These are phyloP conservation scores for Euzophera pinguis DNA, from an alignment of 2,888 invertebrate species.

Conservation along the genomic window DNA sequence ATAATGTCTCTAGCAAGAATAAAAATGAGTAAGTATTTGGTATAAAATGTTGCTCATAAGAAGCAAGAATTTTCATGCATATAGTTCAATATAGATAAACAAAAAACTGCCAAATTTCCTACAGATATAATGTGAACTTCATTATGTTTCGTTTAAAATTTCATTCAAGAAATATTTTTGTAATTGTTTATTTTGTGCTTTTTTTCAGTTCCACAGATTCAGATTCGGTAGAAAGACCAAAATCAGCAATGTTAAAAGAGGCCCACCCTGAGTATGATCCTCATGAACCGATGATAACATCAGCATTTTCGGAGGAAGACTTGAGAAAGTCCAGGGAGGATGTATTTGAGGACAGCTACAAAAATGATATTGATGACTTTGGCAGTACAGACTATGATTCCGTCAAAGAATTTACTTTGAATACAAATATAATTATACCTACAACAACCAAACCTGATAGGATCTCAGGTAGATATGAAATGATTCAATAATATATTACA, in stretches of 20 bases:
- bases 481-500: not conserved
- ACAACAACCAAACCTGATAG: conserved; percentile 48
- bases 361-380: conserved; percentile 50
- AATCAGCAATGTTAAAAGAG: conserved; percentile 70
- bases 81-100: too few species aligned
- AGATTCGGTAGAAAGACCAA: conserved; percentile 68
- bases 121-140: too few species aligned
- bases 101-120: too few species aligned
- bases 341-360: conserved; percentile 58
- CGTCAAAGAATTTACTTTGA: conserved; percentile 50
- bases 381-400: conserved; percentile 49
- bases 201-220: conserved; percentile 69
- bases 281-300: conserved; percentile 74
- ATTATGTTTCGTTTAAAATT: too few species aligned
- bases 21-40: conserved; percentile 61
- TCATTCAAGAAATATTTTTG: too few species aligned
- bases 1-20: conserved; percentile 46
- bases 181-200: conserved; percentile 16
- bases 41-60: not conserved
- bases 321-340: conserved; percentile 66
- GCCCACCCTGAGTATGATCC: conserved; percentile 71
- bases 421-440: conserved; percentile 43
- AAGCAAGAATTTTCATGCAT: too few species aligned
- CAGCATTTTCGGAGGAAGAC: conserved; percentile 71
- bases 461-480: conserved; percentile 40